These are phyloP conservation scores for Aphyosemion australe DNA, from an alignment of 2,113 vertebrate genomes.

Conservation along the genomic window DNA sequence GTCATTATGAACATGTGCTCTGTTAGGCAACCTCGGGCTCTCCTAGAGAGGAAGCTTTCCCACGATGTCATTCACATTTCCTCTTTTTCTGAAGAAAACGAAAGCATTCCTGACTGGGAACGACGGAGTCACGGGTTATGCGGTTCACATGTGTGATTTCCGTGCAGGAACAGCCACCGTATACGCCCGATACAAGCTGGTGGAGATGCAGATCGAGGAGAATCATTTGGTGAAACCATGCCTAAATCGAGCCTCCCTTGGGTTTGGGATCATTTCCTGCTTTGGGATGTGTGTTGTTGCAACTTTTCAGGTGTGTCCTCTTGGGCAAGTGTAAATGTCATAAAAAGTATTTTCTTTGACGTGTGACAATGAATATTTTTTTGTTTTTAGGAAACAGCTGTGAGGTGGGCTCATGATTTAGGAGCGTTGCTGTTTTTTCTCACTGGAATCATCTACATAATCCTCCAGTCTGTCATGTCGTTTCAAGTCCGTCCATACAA, in stretches of 20 bases:
- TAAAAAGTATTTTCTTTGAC: fast-evolving
- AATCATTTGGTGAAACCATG: conserved; percentile 37
- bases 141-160: background rate
- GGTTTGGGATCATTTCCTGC: conserved; percentile 83
- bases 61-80: conserved; percentile 52
- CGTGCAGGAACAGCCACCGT: conserved; percentile 86
- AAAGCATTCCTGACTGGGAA: conserved; percentile 35
- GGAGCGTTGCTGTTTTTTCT: conserved; percentile 88
- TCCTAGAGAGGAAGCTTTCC: conserved; percentile 36
- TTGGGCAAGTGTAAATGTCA: background rate
- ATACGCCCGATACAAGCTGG: conserved; percentile 87
- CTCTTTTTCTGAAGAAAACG: conserved; percentile 54
- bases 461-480: conserved; percentile 85
- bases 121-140: background rate
- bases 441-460: conserved; percentile 81
- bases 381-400: conserved; percentile 82
- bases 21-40: conserved; percentile 20
- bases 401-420: conserved; percentile 80
- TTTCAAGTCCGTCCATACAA: conserved; percentile 78
- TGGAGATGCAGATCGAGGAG: conserved; percentile 82
- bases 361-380: background rate
- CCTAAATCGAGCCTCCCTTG: conserved; percentile 79
- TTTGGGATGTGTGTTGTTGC: conserved; percentile 91
- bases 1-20: background rate
- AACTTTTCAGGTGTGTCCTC: conserved; percentile 89